Evolutionary conservation across 2,797 vertebrate species (phyloP).

Genomic region (Strix occidentalis): DNA sequence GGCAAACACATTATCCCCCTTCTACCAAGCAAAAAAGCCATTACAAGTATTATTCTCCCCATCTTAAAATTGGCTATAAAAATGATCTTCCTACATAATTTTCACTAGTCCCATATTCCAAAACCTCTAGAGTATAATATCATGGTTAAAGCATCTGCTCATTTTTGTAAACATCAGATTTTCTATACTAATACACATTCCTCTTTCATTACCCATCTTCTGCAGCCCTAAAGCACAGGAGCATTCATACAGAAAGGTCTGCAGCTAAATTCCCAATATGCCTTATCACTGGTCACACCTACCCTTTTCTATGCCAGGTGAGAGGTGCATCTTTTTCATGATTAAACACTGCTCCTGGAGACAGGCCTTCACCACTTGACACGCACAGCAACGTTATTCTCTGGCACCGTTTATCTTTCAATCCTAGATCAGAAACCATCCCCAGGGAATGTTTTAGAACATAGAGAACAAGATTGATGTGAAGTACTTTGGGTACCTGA

Average conservation of each 20-base stretch:
- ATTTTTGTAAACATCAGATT: background rate
- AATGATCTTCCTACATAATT: fast-evolving
- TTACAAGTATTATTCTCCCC: background rate
- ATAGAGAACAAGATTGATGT: fast-evolving
- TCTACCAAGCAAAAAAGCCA: background rate
- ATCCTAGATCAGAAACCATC: background rate
- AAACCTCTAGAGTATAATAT: background rate
- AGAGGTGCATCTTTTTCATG: fast-evolving
- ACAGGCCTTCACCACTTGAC: fast-evolving
- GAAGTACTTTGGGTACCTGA: background rate
- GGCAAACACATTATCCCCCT: background rate
- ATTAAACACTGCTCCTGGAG: background rate
- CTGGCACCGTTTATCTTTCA: background rate
- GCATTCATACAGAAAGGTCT: background rate
- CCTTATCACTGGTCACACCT: background rate
- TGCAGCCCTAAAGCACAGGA: background rate
- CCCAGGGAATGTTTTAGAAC: background rate
- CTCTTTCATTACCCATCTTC: background rate
- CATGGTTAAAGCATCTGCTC: background rate
- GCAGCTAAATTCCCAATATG: background rate
- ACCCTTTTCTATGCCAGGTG: fast-evolving
- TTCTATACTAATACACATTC: background rate
- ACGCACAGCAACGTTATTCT: fast-evolving
- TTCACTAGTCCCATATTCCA: background rate
- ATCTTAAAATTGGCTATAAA: background rate